These are phyloP conservation scores for Ommatoiulus sabulosus DNA, from an alignment of 2,888 invertebrate genomes.

Conservation along the genomic window DNA sequence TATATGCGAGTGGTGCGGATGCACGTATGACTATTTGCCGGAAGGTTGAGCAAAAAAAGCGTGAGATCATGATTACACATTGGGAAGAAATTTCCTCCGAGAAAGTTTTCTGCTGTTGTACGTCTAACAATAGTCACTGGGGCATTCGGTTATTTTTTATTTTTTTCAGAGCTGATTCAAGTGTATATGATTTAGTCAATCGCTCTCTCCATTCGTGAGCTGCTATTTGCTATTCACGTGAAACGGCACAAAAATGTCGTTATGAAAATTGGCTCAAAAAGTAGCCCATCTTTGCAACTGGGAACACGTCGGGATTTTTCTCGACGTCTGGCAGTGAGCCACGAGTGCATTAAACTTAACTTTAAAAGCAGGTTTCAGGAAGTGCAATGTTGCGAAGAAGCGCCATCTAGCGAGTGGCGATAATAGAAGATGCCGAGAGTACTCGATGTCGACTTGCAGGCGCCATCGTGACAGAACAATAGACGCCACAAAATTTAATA, in stretches of 20 bases:
- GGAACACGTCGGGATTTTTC: not conserved
- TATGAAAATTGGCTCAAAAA: not conserved
- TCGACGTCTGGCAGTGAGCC: not conserved
- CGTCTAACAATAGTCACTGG: not conserved
- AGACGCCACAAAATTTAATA: not conserved
- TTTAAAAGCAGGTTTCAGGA: not conserved
- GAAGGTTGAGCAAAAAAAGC: constrained; percentile 33
- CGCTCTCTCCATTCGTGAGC: not conserved
- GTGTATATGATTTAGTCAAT: not conserved
- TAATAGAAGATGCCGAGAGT: not conserved
- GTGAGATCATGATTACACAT: constrained; percentile 42
- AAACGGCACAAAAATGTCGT: not conserved
- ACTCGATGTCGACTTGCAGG: not conserved
- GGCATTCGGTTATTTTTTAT: not conserved
- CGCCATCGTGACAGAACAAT: not conserved
- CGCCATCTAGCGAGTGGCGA: not conserved
- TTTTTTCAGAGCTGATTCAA: not conserved
- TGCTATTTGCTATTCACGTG: not conserved
- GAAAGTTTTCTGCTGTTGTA: not conserved
- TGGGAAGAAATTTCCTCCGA: not conserved
- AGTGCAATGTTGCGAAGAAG: not conserved
- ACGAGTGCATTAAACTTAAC: not conserved
- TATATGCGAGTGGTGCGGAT: not conserved
- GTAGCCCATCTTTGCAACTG: not conserved
- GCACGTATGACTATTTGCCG: constrained; percentile 31